Conservation (phyloP, 2,888 invertebrate species). For the Choristoneura rosaceana region DNA sequence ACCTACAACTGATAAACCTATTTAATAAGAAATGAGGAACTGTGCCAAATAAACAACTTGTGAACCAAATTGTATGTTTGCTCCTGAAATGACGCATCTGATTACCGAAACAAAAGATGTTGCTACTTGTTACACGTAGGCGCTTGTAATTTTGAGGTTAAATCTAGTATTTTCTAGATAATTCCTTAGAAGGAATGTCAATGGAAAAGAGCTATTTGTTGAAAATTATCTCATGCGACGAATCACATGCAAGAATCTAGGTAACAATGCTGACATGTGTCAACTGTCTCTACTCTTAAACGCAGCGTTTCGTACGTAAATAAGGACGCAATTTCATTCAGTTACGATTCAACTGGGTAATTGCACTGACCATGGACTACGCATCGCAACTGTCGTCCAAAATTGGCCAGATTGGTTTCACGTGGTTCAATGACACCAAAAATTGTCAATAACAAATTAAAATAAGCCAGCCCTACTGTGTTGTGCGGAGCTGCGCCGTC, state of each 20-base stretch:
- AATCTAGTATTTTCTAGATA: neutral
- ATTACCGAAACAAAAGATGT: conserved; percentile 11
- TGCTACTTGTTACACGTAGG: conserved; percentile 21
- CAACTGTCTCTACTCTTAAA: conserved; percentile 7
- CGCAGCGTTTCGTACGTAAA: conserved; percentile 8
- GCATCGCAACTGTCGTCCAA: conserved; percentile 34
- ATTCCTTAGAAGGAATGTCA: neutral
- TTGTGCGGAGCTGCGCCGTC: conserved; percentile 72
- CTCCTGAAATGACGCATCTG: neutral
- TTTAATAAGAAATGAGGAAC: neutral
- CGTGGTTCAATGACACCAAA: conserved; percentile 70
- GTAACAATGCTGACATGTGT: neutral
- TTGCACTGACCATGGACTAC: conserved; percentile 17
- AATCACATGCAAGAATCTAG: neutral
- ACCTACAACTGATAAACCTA: neutral
- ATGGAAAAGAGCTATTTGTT: neutral
- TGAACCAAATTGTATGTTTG: conserved; percentile 15
- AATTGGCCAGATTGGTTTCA: conserved; percentile 42
- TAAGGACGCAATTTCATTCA: conserved; percentile 29
- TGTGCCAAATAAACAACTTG: conserved; percentile 33
- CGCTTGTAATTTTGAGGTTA: neutral
- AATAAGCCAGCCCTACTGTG: conserved; percentile 57
- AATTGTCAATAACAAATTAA: conserved; percentile 77
- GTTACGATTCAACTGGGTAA: conserved; percentile 16
- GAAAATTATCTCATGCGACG: neutral